These are phyloP conservation scores for Cebidichthys violaceus DNA, from an alignment of 2,113 vertebrate genomes.

Conservation along the genomic window DNA sequence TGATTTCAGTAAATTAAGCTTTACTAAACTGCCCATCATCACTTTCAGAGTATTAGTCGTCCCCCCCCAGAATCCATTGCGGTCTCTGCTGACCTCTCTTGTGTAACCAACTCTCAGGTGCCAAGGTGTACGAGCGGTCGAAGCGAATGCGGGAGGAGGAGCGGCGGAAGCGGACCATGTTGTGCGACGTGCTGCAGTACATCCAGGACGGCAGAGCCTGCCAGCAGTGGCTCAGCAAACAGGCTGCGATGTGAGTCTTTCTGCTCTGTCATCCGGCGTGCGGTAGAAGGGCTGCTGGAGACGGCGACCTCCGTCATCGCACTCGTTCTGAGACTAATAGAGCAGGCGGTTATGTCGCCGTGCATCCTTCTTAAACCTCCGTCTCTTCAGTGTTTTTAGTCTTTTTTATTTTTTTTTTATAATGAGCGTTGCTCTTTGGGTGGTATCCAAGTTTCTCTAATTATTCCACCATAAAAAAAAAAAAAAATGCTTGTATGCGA, in stretches of 20 bases:
- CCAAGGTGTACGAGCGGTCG: conserved; percentile 91
- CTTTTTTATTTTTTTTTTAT: too few relatives aligned
- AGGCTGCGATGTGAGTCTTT: conserved; percentile 91
- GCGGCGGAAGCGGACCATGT: conserved; percentile 92
- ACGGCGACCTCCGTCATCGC: conserved; percentile 52
- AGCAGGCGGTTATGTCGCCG: conserved; percentile 16
- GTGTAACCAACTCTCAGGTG: conserved; percentile 82
- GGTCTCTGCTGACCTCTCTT: background rate
- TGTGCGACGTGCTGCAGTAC: conserved; percentile 96
- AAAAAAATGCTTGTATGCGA: conserved; percentile 17
- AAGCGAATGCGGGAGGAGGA: conserved; percentile 93
- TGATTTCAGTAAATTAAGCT: background rate
- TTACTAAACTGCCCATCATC: background rate
- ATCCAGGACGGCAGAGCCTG: conserved; percentile 96
- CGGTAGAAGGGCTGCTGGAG: conserved; percentile 27
- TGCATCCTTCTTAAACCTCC: conserved; percentile 7
- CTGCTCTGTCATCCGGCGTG: conserved; percentile 38
- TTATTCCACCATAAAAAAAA: conserved; percentile 43
- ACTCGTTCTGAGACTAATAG: conserved; percentile 30
- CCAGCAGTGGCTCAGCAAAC: conserved; percentile 98
- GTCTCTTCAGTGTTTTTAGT: conserved; percentile 47
- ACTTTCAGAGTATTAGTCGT: background rate
- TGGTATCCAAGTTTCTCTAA: conserved; percentile 52
- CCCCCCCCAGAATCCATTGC: background rate
- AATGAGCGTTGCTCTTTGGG: conserved; percentile 32